Conservation (phyloP, 2,113 vertebrate genomes). For the Morphnarchus princeps region DNA sequence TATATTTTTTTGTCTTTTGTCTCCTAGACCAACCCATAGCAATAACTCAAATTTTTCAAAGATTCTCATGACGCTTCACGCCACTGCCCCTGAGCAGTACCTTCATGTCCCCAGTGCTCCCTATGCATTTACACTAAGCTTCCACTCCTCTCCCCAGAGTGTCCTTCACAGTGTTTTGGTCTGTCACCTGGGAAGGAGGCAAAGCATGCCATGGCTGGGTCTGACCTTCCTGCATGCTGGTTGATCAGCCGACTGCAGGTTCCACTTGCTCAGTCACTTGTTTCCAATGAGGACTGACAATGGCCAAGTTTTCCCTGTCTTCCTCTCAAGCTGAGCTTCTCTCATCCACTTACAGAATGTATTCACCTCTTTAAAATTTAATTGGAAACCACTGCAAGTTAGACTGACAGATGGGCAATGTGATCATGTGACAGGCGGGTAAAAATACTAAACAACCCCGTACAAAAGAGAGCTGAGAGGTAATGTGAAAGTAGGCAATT, state of each 20-base stretch:
- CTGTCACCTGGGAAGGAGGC: background rate
- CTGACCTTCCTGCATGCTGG: background rate
- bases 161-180: background rate
- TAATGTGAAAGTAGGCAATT: background rate
- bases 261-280: background rate
- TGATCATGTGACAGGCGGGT: background rate
- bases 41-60: background rate
- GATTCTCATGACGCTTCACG: background rate
- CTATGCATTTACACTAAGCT: background rate
- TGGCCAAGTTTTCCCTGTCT: background rate
- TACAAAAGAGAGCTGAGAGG: background rate
- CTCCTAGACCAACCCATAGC: background rate
- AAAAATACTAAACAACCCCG: background rate
- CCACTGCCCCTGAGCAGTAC: background rate
- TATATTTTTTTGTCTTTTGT: background rate
- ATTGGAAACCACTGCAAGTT: background rate
- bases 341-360: background rate
- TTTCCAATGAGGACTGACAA: background rate
- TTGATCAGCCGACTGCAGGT: background rate
- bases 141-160: background rate
- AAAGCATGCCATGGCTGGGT: background rate
- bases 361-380: background rate
- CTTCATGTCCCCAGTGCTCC: background rate
- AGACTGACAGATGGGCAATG: background rate
- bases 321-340: background rate